Base-by-base conservation (phyloP, 2,888 invertebrate genomes). In the Trilocha varians region DNA sequence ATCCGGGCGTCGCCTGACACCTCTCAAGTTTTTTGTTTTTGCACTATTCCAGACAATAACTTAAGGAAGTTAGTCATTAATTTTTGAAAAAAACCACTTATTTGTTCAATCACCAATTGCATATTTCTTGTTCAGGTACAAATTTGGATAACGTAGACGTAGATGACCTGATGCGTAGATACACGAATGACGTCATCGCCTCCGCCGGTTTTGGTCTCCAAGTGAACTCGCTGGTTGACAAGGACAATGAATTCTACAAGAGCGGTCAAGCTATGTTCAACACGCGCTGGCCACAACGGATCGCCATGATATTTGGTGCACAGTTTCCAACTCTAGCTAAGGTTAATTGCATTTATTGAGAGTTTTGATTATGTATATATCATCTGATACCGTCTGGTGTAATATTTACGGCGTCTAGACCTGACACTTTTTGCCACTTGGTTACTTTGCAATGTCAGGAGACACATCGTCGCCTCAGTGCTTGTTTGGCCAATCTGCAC, bases 141-240 rank as follows among this genome's bases (percentile, higher is more conserved):
- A 33, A 32, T 13, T 33, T 4, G 3, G 36, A 41, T 39, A 70
- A 70, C 8, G 47, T 86, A 0, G 78, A 87, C 32, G 62, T 78
- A 1, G 78, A 79, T 15, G 87, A 88, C 38, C 42, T 80, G 3
- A 78, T 83, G 34, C 78, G 84, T 1, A 76, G 88, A 3, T 89
- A 86, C 49, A 79, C 88, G 0, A 89, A 80, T 50, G 90, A 90
- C 55, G 87, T 89, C 9, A 89, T 89, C 13, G 88, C 89, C 0
- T 86, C 86, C 1, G 73, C 82, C 1, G 88, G 86, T 0, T 89
- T 89, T 44, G 89, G 89, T 0, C 66, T 88, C 1, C 66, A 78
- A 43, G 78, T 88, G 1, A 78, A 89, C 57, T 89, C 89, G 0
- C 45, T 88, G 15, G 69, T 72, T 25, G 71, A 89, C 13, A 73